These are phyloP conservation scores for Watsonalla binaria DNA, from an alignment of 2,888 invertebrate genomes.

Conservation along the genomic window DNA sequence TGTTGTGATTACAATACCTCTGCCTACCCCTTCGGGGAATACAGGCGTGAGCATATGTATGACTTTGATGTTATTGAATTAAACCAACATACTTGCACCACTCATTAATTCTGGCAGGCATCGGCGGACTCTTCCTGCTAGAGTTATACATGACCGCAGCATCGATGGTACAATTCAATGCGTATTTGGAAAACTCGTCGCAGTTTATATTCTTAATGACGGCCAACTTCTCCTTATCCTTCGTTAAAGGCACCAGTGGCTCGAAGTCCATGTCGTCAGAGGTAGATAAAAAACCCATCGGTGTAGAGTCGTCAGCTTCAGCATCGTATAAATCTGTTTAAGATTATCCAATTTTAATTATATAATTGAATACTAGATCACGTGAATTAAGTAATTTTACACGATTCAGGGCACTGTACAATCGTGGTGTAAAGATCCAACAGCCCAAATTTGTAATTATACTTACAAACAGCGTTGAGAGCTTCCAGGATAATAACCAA, in stretches of 20 bases:
- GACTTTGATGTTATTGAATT: no score
- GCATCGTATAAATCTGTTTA: conserved; percentile 35
- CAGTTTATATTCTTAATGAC: conserved; percentile 45
- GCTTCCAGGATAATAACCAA: conserved; percentile 14
- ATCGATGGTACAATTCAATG: conserved; percentile 47
- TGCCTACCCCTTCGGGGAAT: no score
- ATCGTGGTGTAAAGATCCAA: conserved; percentile 6
- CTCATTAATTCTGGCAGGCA: conserved; percentile 44
- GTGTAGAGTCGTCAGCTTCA: conserved; percentile 28
- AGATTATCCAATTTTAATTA: no score
- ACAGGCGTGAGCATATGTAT: no score
- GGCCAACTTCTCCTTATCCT: conserved; percentile 29
- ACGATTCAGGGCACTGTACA: no score
- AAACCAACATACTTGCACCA: conserved; percentile 68
- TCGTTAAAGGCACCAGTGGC: conserved; percentile 30
- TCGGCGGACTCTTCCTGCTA: conserved; percentile 47
- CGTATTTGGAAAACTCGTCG: conserved; percentile 46
- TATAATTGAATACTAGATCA: no score
- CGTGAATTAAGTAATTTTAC: no score
- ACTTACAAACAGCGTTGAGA: conserved; percentile 19
- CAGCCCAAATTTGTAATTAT: not conserved
- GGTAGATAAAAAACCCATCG: not conserved
- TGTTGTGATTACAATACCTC: no score
- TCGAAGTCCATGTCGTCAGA: conserved; percentile 41
- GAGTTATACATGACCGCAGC: conserved; percentile 56